Base-by-base conservation (phyloP, 2,888 invertebrate genomes). In the Onchidella celtica region DNA sequence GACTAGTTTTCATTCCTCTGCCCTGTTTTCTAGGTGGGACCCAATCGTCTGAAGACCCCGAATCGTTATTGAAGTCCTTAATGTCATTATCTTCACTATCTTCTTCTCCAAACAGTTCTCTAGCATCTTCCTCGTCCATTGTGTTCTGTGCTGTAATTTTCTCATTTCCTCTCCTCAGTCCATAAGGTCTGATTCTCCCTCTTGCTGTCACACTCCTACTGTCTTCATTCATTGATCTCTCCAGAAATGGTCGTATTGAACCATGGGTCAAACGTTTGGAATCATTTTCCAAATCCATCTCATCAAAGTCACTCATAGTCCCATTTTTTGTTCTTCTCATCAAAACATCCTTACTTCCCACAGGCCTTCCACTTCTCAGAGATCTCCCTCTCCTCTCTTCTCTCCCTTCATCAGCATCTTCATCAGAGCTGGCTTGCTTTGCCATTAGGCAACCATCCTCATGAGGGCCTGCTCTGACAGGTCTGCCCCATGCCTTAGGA, bases 401-500 rank as follows among this genome's bases (percentile, higher is more conserved):
- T 27, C 17, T 36, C 6, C 65, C 32, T 21, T 65, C n/a, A 4
- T 14, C 47, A n/a, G 17, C 34, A 27, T 34, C 73, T 38, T 1
- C 84, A 81, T 14, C 38, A 69, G 3, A 83, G 66, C 24, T 87
- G 86, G 47, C 87, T 81, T 61, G 70, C 83, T 61, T 87, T 87
- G 27, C 81, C 65, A 77, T 87, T 88, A 17, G 89, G 79, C 11
- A 89, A 32, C 69, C 85, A 0, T 84, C 74, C 75, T 82, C 68
- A 70, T 89, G 89, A 68, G 82, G 83, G 0, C 90, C 90, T 24
- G 85, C 75, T 61, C 85, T 86, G 0, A 90, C 86, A 1, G 90
- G 86, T 66, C 85, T 85, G 6, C 86, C 86, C 88, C 88, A 88
- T 3, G 57, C 59, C 14, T 86, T 3, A 17, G 70, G 74, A 4